phyloP scores from a whole-genome alignment of 2,797 vertebrate species.

The Anguilla obscura region DNA sequence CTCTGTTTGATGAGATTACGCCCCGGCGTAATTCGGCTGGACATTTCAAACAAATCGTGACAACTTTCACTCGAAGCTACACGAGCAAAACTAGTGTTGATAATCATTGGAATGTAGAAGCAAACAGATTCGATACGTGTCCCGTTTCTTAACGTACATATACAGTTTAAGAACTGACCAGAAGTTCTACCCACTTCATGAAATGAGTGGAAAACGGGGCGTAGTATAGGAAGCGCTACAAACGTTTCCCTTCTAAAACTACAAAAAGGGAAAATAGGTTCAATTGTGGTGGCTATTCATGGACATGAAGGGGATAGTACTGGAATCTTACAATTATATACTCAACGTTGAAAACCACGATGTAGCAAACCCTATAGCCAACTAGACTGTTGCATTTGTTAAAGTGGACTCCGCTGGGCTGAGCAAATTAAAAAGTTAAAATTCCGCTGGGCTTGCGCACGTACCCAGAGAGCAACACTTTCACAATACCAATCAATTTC shows the following conservation, averaged over 20 bases:
- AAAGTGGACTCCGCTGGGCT: slow-evolving; percentile 15
- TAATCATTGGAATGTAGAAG: slow-evolving; percentile 25
- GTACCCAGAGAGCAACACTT: background rate
- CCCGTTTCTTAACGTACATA: background rate
- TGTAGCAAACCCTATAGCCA: slow-evolving; percentile 1
- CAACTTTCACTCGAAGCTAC: background rate
- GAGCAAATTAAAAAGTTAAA: slow-evolving; percentile 30
- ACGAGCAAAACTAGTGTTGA: background rate
- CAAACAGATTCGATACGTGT: background rate
- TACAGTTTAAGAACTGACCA: background rate
- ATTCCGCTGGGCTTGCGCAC: background rate
- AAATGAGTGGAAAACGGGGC: background rate
- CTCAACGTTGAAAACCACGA: slow-evolving; percentile 7
- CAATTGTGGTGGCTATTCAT: background rate
- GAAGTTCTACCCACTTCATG: background rate
- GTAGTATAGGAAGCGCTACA: background rate
- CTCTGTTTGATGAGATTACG: slow-evolving; percentile 52
- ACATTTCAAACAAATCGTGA: slow-evolving; percentile 36
- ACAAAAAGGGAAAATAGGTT: background rate
- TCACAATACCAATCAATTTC: background rate
- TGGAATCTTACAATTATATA: background rate
- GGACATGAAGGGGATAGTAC: slow-evolving; percentile 19
- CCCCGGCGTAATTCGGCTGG: slow-evolving; percentile 30
- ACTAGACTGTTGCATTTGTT: slow-evolving; percentile 19
- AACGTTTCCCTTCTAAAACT: slow-evolving; percentile 1